Conservation (phyloP, 1,140 invertebrate genomes). For the Hypsibius dujardini region DNA sequence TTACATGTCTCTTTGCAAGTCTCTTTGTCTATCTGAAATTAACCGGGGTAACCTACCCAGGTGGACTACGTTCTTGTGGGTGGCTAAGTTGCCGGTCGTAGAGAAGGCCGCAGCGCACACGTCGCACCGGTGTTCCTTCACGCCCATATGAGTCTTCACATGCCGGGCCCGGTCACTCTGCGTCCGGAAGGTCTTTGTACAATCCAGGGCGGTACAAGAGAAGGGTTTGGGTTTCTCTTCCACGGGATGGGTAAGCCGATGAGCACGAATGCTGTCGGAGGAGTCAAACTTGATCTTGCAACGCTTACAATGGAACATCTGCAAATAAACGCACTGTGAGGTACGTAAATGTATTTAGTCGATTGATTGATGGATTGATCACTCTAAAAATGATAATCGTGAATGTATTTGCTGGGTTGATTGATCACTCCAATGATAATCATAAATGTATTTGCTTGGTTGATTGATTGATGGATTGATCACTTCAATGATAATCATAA, state of each 20-base stretch:
- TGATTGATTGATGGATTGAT: too few species aligned
- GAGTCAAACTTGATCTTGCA: background rate
- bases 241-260: too few species aligned
- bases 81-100: background rate
- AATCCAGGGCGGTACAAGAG: background rate
- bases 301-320: background rate
- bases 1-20: too few species aligned
- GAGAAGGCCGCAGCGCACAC: background rate
- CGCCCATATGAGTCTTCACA: background rate
- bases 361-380: too few species aligned
- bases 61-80: conserved; percentile 4
- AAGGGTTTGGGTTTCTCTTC: background rate
- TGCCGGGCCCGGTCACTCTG: background rate
- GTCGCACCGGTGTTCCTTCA: background rate
- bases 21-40: background rate
- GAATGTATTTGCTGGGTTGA: too few species aligned
- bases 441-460: too few species aligned
- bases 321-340: too few species aligned
- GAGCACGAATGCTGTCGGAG: background rate
- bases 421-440: too few species aligned
- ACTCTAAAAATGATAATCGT: too few species aligned
- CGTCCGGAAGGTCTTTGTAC: background rate
- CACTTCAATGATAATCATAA: too few species aligned
- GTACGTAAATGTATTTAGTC: too few species aligned
- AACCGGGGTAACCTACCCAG: background rate